Conservation (phyloP, 2,888 invertebrate genomes). For the Heteropelma amictum region DNA sequence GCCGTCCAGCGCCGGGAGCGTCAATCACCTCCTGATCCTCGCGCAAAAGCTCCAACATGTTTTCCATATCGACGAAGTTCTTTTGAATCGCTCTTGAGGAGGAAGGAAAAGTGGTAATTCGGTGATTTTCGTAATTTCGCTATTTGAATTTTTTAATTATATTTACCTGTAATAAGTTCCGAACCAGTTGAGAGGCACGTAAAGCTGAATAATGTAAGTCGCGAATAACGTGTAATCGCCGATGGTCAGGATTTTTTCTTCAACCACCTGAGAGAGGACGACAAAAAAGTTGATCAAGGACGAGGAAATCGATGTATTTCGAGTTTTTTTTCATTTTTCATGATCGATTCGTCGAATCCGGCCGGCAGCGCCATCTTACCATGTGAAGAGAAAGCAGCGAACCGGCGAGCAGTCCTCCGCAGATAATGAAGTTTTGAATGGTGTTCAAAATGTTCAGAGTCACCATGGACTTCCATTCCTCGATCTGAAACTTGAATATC, state of each 20-base stretch:
- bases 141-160: neutral
- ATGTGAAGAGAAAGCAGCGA: slow-evolving; percentile 93
- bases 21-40: slow-evolving; percentile 93
- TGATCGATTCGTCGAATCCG: too few species aligned
- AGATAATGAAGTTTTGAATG: slow-evolving; percentile 93
- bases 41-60: slow-evolving; percentile 97
- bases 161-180: slow-evolving; percentile 96
- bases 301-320: too few species aligned
- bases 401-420: slow-evolving; percentile 90
- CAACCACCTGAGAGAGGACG: slow-evolving; percentile 76
- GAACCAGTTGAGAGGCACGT: slow-evolving; percentile 98
- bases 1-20: slow-evolving; percentile 86
- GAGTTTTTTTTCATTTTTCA: neutral
- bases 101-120: neutral
- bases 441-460: slow-evolving; percentile 95
- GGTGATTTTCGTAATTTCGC: neutral
- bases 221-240: slow-evolving; percentile 98
- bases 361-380: slow-evolving; percentile 80
- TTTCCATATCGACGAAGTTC: slow-evolving; percentile 99
- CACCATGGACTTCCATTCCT: slow-evolving; percentile 93
- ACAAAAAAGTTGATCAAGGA: neutral
- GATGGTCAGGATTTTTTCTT: slow-evolving; percentile 85
- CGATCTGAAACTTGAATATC: slow-evolving; percentile 91
- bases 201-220: slow-evolving; percentile 95
- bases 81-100: slow-evolving; percentile 93